Evolutionary conservation across 2,113 vertebrate genomes (phyloP), one percentile per base, ranked within the genome.

Genomic region (Heloderma charlesbogerti): DNA sequence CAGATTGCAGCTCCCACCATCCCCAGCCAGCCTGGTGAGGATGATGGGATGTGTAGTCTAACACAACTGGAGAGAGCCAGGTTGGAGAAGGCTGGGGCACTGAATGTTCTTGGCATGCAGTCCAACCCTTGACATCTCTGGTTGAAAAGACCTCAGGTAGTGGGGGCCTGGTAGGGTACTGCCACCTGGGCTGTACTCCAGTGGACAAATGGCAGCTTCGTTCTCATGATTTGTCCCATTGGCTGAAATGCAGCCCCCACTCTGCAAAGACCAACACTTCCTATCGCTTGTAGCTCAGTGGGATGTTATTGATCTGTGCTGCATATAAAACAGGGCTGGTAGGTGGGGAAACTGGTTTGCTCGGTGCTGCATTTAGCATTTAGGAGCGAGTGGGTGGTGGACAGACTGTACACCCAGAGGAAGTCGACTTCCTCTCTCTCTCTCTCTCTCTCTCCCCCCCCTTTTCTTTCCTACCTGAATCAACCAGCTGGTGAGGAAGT

Each of bases 401-500:
- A 94, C 93, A 94, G 92, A 94, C 95, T 92, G 91, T 96, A 95
- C 95, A 91, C 83, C 89, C 60, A 90, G 2, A 97, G 98, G 97
- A 98, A 98, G 97, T 91, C 90, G 95, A 92, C 96, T 97, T 97
- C 97, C 97, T 97, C 96, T 96, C 97, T 93, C 92, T n/a, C 45
- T 48, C 78, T 45, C 40, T 45, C 22, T 84, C 60, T 66, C 29
- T 51, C 60, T 40, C 40, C n/a, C n/a, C n/a, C n/a, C 96, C 96
- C 96, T 97, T 96, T 85, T 69, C 29, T 92, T 93, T 94, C 96
- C 96, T 97, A 97, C 97, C 97, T 97, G 97, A 96, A 95, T 95
- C 92, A 96, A 97, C 97, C 98, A 98, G 97, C 97, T 98, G 97
- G 93, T 95, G 92, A 98, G 97, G 98, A 98, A 98, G 97, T 98